These are phyloP conservation scores for Platygyra sinensis DNA, from an alignment of 64 coral and sea anemone species.

Conservation along the genomic window DNA sequence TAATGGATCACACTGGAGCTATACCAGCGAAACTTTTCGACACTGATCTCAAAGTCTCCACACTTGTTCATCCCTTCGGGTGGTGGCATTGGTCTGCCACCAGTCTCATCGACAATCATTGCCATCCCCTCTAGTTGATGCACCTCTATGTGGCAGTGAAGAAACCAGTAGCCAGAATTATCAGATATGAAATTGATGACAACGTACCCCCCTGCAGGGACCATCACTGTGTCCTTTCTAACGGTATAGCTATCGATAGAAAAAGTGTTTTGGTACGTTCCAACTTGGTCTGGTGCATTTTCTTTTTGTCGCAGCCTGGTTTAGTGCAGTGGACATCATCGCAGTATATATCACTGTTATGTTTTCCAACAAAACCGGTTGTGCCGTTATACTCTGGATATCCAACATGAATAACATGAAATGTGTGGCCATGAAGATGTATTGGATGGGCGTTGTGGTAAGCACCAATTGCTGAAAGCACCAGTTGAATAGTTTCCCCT, in stretches of 20 bases:
- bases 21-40: background rate
- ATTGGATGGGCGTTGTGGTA: conserved; percentile 33
- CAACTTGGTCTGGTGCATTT: conserved; percentile 47
- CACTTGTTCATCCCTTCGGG: background rate
- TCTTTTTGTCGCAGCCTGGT: background rate
- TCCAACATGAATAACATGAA: conserved; percentile 59
- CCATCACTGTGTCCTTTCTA: background rate
- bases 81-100: too few species aligned
- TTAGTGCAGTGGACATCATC: conserved; percentile 27
- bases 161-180: too few species aligned
- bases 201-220: too few species aligned
- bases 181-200: too few species aligned
- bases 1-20: too few species aligned
- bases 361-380: conserved; percentile 23
- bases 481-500: conserved; percentile 70
- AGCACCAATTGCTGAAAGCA: conserved; percentile 18
- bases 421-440: conserved; percentile 62
- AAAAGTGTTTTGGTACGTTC: background rate
- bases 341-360: conserved; percentile 58
- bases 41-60: conserved; percentile 17
- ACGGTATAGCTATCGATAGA: conserved; percentile 23
- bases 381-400: conserved; percentile 46
- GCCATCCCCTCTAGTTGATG: conserved; percentile 62
- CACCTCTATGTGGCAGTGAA: conserved; percentile 13
- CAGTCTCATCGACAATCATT: conserved; percentile 37